Evolutionary conservation across 2,113 vertebrate species (phyloP).

Genomic region (Emydocephalus ijimae): DNA sequence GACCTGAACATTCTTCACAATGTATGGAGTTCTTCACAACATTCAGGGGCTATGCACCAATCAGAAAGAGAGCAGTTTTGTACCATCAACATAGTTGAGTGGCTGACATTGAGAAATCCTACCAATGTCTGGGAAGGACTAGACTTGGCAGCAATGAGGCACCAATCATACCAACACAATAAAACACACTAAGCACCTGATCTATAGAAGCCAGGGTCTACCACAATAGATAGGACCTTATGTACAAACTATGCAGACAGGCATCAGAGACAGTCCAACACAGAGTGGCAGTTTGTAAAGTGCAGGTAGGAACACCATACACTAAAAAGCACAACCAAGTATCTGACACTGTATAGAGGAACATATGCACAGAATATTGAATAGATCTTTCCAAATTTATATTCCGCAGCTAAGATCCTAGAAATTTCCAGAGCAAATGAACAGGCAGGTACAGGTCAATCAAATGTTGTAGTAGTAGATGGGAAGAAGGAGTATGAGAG

Average conservation of each 20-base stretch:
- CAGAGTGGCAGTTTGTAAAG: background rate
- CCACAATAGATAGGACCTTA: background rate
- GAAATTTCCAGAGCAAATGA: too few species aligned
- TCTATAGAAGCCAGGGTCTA: background rate
- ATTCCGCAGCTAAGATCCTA: background rate
- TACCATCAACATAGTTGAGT: background rate
- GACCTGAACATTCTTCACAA: background rate
- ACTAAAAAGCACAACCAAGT: background rate
- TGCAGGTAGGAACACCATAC: background rate
- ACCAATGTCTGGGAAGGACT: too few species aligned
- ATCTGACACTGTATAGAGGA: background rate
- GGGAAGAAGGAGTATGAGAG: too few species aligned
- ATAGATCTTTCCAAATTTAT: background rate
- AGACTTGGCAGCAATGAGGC: background rate
- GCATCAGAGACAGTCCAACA: background rate
- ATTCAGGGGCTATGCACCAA: background rate
- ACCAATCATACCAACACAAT: background rate
- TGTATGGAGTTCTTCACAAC: background rate
- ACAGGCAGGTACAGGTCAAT: too few species aligned
- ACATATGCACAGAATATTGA: background rate
- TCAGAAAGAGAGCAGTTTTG: background rate
- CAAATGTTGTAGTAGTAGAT: too few species aligned
- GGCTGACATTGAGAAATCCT: too few species aligned
- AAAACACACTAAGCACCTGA: background rate
- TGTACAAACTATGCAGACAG: background rate